phyloP scores from a whole-genome alignment of 2,113 vertebrate genomes.

The Nematolebias whitei region DNA sequence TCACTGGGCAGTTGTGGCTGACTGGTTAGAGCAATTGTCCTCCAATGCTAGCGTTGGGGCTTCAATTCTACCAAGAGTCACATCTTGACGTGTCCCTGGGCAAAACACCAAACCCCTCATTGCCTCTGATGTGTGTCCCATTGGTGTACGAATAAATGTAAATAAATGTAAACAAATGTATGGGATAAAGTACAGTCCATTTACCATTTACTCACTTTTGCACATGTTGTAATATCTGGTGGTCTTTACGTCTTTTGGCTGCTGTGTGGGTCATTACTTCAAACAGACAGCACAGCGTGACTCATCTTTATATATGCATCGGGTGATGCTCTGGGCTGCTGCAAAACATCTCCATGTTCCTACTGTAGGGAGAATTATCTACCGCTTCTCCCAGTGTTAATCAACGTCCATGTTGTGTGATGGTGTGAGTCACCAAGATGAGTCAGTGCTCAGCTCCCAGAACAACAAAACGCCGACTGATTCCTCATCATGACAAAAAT shows the following conservation, averaged over 20 bases:
- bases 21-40: too few relatives aligned
- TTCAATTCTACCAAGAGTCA: too few relatives aligned
- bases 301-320: slow-evolving; percentile 46
- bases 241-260: slow-evolving; percentile 9
- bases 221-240: neutral
- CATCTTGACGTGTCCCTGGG: too few relatives aligned
- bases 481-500: slow-evolving; percentile 16
- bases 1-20: too few relatives aligned
- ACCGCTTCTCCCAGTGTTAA: slow-evolving; percentile 8
- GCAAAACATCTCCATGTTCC: slow-evolving; percentile 12
- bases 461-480: slow-evolving; percentile 11
- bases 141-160: too few relatives aligned
- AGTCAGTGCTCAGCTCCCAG: slow-evolving; percentile 14
- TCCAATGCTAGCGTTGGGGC: too few relatives aligned
- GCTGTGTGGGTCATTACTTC: slow-evolving; percentile 21
- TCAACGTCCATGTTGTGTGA: slow-evolving; percentile 30
- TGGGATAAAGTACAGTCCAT: too few relatives aligned
- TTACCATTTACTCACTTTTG: too few relatives aligned
- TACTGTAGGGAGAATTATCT: neutral
- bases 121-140: too few relatives aligned
- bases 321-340: slow-evolving; percentile 13
- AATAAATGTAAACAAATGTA: too few relatives aligned
- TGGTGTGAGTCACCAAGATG: slow-evolving; percentile 36
- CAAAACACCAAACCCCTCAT: too few relatives aligned
- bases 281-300: slow-evolving; percentile 44